These are phyloP conservation scores for Thinocorus orbignyianus DNA, from an alignment of 2,113 vertebrate genomes.

Conservation along the genomic window DNA sequence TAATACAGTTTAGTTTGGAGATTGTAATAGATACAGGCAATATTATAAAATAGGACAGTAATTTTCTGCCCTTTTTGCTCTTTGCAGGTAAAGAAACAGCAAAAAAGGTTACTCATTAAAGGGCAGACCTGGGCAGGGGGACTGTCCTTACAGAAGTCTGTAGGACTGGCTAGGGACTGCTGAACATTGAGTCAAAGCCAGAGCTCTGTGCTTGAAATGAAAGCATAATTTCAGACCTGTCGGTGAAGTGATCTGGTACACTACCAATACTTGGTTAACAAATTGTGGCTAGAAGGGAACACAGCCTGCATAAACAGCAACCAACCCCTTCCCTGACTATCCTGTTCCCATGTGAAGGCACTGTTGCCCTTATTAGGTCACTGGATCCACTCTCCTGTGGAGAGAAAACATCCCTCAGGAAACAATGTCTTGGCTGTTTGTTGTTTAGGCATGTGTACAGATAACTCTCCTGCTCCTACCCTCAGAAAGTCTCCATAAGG, in stretches of 20 bases:
- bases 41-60: background rate
- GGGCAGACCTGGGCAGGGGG: background rate
- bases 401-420: background rate
- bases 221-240: background rate
- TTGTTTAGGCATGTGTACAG: background rate
- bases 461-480: background rate
- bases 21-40: background rate
- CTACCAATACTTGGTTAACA: background rate
- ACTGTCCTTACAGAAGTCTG: background rate
- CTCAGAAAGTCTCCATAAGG: background rate
- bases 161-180: background rate
- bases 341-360: background rate
- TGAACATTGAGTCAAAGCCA: background rate
- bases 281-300: background rate
- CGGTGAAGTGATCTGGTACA: background rate
- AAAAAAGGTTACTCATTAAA: background rate
- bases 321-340: background rate
- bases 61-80: background rate
- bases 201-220: background rate
- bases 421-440: background rate
- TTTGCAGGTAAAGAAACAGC: background rate
- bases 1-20: background rate
- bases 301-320: background rate
- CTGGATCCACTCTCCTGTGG: background rate
- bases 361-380: background rate